Conservation (phyloP, 2,797 vertebrate species). For the Avahi laniger region DNA sequence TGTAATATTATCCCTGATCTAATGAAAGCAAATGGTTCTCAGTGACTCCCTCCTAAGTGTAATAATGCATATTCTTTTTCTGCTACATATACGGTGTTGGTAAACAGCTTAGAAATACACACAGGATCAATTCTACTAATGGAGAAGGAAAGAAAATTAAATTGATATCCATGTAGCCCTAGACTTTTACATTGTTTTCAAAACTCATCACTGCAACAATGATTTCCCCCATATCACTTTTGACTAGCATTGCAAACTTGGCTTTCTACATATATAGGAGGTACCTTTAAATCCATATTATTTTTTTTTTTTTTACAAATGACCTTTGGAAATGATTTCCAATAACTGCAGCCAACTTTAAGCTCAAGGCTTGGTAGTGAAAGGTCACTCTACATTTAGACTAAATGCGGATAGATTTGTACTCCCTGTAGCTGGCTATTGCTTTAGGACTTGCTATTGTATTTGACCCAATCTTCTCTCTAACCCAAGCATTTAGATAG, state of each 20-base stretch:
- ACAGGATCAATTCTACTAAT: not conserved
- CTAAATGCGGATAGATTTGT: conserved; percentile 79
- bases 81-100: not conserved
- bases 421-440: conserved; percentile 71
- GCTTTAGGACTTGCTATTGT: conserved; percentile 68
- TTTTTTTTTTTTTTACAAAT: conserved; percentile 71
- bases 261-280: conserved; percentile 40
- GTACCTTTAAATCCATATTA: conserved; percentile 72
- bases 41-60: not conserved
- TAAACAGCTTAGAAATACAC: conserved; percentile 1
- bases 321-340: conserved; percentile 86
- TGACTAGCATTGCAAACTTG: conserved; percentile 42
- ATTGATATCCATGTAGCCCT: not conserved
- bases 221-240: conserved; percentile 4
- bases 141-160: not conserved
- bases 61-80: not conserved
- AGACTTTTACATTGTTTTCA: conserved; percentile 42
- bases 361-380: conserved; percentile 76
- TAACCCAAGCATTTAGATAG: conserved; percentile 72
- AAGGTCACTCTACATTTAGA: conserved; percentile 83
- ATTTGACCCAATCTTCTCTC: conserved; percentile 78
- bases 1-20: conserved; percentile 30
- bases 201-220: conserved; percentile 39
- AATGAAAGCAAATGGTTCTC: conserved; percentile 54
- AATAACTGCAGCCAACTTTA: conserved; percentile 81